Evolutionary conservation across 2,797 vertebrate species (phyloP), one percentile per base, ranked within the genome.

Genomic region (Acanthurus tractus): DNA sequence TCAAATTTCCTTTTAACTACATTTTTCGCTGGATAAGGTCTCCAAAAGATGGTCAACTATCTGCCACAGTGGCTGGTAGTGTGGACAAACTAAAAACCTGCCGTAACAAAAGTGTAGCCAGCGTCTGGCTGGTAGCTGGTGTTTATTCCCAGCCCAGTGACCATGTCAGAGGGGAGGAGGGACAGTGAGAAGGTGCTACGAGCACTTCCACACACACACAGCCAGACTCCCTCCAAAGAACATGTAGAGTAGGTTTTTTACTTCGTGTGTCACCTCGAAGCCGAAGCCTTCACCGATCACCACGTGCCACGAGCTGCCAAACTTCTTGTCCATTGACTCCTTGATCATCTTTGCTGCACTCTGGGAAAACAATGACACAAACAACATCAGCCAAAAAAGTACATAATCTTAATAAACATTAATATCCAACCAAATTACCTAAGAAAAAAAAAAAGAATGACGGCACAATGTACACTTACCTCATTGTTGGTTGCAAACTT

Each of bases 271-370:
- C 90, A 99, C 96, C 93, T 99, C 98, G n/a, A 99, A 99, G 63
- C 97, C 97, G 55, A 99, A 99, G 56, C 97, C 96, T 81, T 99
- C 98, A 0, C 98, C 98, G 3, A 99, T 98, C 89, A 99, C 98
- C 80, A 99, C 97, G 0, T 99, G 98, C 98, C 98, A 99, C 29
- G 98, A 99, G 87, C 97, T 99, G 66, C 98, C 98, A 42, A 99
- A 99, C 85, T 96, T 99, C 95, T 99, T 99, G 93, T 99, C 98
- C 98, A 99, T 99, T 0, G 96, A 96, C 93, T 99, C 98, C 84
- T 99, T 99, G 88, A 99, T 99, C 98, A 99, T 99, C 93, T 98
- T 99, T n/a, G 98, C 95, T 12, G 94, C 94, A 53, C 93, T 95
- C 94, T 95, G 80, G 38, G 17, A 23, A 42, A 0, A 49, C 0